A percentile compares a stretch with the other conserved stretches of the same genome.
Conservation (phyloP, 2,888 invertebrate genomes). For the Sphaerophoria taeniata region DNA sequence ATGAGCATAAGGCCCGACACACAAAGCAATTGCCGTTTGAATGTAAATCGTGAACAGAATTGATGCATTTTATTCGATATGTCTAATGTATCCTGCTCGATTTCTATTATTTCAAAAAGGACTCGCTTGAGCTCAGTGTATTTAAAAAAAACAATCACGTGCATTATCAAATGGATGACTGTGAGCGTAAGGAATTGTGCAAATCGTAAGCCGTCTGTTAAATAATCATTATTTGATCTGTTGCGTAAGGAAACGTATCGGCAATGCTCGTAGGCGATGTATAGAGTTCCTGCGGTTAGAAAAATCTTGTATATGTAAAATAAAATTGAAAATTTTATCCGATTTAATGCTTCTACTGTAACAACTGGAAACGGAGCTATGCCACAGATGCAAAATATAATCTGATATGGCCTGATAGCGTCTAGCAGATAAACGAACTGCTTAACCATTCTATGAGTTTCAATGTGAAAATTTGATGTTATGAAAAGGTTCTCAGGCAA, state of each 20-base stretch:
- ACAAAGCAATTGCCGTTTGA: constrained; percentile 41
- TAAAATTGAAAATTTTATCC: constrained; percentile 1
- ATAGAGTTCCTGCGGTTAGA: constrained; percentile 29
- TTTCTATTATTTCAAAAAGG: constrained; percentile 30
- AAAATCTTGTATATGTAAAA: constrained; percentile 30
- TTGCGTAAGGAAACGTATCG: background rate
- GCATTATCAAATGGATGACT: constrained; percentile 49
- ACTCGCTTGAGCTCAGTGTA: constrained; percentile 34
- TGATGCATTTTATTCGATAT: constrained; percentile 37
- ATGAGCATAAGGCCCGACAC: constrained; percentile 46
- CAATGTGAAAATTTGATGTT: background rate
- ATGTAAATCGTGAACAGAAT: constrained; percentile 11
- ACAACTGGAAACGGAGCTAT: constrained; percentile 46
- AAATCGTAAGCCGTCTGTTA: constrained; percentile 46
- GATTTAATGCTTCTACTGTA: background rate
- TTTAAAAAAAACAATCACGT: constrained; percentile 49
- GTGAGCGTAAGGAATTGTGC: constrained; percentile 41
- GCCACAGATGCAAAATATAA: constrained; percentile 50
- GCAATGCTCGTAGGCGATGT: constrained; percentile 32
- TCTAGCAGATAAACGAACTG: constrained; percentile 34
- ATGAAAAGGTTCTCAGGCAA: background rate
- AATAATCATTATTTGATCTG: constrained; percentile 22
- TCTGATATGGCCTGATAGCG: constrained; percentile 44
- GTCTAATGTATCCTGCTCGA: constrained; percentile 33
- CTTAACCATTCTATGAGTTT: constrained; percentile 10